phyloP scores from a whole-genome alignment of 23 tunicate genomes.

The Botrylloides violaceus region DNA sequence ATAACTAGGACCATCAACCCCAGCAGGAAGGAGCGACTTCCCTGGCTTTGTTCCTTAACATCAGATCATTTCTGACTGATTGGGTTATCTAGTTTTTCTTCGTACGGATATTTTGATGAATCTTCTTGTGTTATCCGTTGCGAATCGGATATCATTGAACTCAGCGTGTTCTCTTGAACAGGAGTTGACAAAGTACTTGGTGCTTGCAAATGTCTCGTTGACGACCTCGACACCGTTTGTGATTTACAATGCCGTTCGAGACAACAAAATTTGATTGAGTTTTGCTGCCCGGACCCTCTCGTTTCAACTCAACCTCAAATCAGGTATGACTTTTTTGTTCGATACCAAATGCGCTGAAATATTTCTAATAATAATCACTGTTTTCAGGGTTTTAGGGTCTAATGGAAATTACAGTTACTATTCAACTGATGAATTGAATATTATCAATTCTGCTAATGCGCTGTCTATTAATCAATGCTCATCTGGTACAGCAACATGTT shows the following conservation, averaged over 20 bases:
- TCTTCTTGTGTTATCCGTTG: no score
- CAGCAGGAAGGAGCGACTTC: no score
- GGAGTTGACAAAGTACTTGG: constrained; percentile 85
- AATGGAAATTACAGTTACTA: constrained; percentile 37
- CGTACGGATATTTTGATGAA: no score
- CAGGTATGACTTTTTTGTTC: not conserved
- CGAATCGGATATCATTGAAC: no score
- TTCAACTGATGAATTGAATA: constrained; percentile 33
- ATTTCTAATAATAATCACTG: not conserved
- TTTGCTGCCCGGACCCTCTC: constrained; percentile 82
- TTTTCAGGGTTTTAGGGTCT: constrained; percentile 32
- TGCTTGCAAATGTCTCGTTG: constrained; percentile 58
- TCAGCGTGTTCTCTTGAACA: no score
- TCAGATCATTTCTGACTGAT: no score
- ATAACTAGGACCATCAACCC: no score
- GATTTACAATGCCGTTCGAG: constrained; percentile 59
- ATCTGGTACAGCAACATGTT: constrained; percentile 40
- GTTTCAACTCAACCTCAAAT: constrained; percentile 20
- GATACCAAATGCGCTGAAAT: not conserved
- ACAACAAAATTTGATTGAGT: constrained; percentile 44
- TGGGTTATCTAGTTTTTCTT: no score
- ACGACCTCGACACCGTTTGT: constrained; percentile 68
- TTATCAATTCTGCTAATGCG: constrained; percentile 59
- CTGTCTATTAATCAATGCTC: constrained; percentile 58
- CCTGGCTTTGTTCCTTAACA: no score